Percentiles rank a stretch among this genome's conserved stretches.
Conservation (phyloP, 2,888 invertebrate genomes). For the Osmoderma eremita region DNA sequence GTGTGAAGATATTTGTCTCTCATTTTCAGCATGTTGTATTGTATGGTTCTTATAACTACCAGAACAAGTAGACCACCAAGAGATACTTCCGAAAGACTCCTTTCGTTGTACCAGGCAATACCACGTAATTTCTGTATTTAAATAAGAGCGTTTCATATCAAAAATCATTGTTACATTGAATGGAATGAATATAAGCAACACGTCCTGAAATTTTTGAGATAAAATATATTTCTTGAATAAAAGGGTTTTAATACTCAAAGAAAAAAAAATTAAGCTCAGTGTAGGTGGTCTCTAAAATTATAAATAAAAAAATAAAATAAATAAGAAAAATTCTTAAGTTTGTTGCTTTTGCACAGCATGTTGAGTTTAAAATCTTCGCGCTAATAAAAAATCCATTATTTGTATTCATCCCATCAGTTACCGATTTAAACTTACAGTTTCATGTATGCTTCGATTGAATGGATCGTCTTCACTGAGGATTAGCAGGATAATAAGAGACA, state of each 20-base stretch:
- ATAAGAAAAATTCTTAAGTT: not conserved
- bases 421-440: conserved; percentile 77
- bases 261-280: no score
- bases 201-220: no score
- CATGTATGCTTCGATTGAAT: conserved; percentile 93
- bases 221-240: no score
- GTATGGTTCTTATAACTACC: conserved; percentile 95
- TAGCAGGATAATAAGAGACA: conserved; percentile 95
- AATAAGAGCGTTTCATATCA: not conserved
- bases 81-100: conserved; percentile 90
- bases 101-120: conserved; percentile 93
- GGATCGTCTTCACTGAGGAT: conserved; percentile 96
- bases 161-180: not conserved
- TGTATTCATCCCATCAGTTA: not conserved
- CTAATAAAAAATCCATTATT: no score
- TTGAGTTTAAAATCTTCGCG: no score
- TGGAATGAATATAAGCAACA: no score
- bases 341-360: not conserved
- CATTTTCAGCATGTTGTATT: conserved; percentile 97
- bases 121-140: conserved; percentile 81
- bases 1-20: conserved; percentile 98
- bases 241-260: no score
- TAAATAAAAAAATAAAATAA: no score
- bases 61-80: conserved; percentile 93
- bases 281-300: no score